These are phyloP conservation scores for Myotis planiceps DNA, from an alignment of 2,797 vertebrate species.

Conservation along the genomic window DNA sequence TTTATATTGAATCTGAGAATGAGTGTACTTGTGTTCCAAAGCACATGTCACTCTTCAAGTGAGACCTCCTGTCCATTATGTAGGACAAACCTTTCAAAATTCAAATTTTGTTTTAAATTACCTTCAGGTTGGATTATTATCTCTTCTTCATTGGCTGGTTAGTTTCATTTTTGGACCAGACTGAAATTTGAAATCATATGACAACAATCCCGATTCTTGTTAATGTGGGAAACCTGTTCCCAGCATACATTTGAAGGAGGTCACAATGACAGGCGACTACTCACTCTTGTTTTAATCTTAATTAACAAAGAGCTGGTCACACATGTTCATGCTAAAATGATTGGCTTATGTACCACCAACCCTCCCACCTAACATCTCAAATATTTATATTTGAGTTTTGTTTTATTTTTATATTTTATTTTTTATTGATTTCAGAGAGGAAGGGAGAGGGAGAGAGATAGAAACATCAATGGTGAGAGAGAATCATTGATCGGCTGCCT, in stretches of 20 bases:
- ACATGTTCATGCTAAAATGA: not conserved
- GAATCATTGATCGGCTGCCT: no score
- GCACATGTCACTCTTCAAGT: not conserved
- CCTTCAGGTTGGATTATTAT: not conserved
- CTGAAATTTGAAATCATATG: slow-evolving; percentile 42
- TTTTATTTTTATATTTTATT: slow-evolving; percentile 18
- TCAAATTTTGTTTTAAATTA: slow-evolving; percentile 44
- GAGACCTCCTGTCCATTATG: not conserved
- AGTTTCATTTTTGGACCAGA: slow-evolving; percentile 58
- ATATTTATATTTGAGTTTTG: not conserved
- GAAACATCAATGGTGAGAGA: no score
- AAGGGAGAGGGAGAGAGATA: no score
- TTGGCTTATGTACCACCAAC: not conserved
- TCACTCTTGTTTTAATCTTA: not conserved
- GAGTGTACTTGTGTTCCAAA: not conserved
- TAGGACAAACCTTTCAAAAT: not conserved
- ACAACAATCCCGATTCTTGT: not conserved
- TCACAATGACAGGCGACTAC: not conserved
- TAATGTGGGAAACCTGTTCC: not conserved
- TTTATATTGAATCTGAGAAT: slow-evolving; percentile 41
- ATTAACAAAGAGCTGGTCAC: not conserved
- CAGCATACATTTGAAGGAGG: not conserved
- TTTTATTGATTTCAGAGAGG: not conserved
- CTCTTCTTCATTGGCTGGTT: not conserved
- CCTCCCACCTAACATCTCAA: not conserved